These are phyloP conservation scores for Elegia similella DNA, from an alignment of 2,888 invertebrate species.

Conservation along the genomic window DNA sequence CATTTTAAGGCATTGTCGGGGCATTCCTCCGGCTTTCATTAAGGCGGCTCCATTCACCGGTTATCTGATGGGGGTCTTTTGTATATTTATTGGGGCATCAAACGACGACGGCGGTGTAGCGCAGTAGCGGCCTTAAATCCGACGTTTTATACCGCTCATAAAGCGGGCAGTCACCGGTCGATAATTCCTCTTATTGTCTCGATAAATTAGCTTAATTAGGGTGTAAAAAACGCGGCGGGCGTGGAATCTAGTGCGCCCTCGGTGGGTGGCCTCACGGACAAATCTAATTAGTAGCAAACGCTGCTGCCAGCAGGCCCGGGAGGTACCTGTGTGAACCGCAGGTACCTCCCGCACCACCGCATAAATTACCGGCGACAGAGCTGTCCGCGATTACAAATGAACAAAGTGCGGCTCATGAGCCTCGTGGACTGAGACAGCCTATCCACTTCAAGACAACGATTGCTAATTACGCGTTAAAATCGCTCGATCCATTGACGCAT, in stretches of 20 bases:
- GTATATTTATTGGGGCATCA: constrained; percentile 72
- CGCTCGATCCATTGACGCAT: too few species aligned
- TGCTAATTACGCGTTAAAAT: not conserved
- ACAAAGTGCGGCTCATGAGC: constrained; percentile 3
- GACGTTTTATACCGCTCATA: constrained; percentile 72
- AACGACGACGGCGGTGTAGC: constrained; percentile 55
- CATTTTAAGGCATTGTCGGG: constrained; percentile 53
- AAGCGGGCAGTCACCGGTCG: constrained; percentile 62
- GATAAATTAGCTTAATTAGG: constrained; percentile 81
- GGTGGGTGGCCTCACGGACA: constrained; percentile 61
- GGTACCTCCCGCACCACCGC: constrained; percentile 17
- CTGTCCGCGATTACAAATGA: constrained; percentile 7
- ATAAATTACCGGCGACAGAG: constrained; percentile 15
- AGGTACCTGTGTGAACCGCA: constrained; percentile 17
- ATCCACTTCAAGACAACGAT: not conserved
- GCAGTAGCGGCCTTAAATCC: constrained; percentile 70
- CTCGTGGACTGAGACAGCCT: not conserved
- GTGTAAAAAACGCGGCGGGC: constrained; percentile 71
- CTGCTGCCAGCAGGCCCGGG: constrained; percentile 16
- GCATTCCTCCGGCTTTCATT: constrained; percentile 53
- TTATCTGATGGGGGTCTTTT: constrained; percentile 68
- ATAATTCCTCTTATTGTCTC: constrained; percentile 77
- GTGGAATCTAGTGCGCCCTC: constrained; percentile 69
- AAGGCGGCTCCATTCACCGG: constrained; percentile 41
- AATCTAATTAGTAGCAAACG: constrained; percentile 35